A percentile compares a stretch with the other conserved stretches of the same genome.
Evolutionary conservation across 1,140 invertebrate species (phyloP).

Genomic region (Zaprionus taronus): DNA sequence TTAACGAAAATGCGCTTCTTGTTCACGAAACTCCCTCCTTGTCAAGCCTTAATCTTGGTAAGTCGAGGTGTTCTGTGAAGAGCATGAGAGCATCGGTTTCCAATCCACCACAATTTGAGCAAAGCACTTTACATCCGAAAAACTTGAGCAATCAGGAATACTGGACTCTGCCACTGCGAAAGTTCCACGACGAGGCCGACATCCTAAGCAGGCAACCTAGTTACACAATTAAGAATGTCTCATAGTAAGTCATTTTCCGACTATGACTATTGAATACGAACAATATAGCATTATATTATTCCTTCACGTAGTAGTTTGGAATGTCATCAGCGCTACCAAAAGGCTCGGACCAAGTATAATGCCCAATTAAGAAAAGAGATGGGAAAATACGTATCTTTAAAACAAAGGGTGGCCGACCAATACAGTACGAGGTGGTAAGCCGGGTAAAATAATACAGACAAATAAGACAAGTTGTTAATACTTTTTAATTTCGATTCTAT

Average conservation of each 20-base stretch:
- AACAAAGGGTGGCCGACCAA: constrained; percentile 22
- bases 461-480: background rate
- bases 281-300: background rate
- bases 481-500: too few relatives aligned
- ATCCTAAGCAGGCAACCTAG: constrained; percentile 55
- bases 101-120: background rate
- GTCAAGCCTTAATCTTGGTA: background rate
- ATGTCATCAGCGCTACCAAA: constrained; percentile 32
- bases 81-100: background rate
- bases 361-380: constrained; percentile 43
- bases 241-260: constrained; percentile 33
- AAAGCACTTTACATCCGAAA: background rate
- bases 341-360: constrained; percentile 29
- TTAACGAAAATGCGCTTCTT: background rate
- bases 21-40: background rate
- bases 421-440: constrained; percentile 40
- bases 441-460: background rate
- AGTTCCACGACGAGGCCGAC: constrained; percentile 32
- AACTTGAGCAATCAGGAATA: background rate
- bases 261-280: too few relatives aligned
- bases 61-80: background rate
- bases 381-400: constrained; percentile 12
- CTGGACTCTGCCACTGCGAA: background rate
- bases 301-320: constrained; percentile 26
- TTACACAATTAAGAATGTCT: constrained; percentile 38